Conservation (phyloP, 2,888 invertebrate species). For the Neocrepidodera transversa region DNA sequence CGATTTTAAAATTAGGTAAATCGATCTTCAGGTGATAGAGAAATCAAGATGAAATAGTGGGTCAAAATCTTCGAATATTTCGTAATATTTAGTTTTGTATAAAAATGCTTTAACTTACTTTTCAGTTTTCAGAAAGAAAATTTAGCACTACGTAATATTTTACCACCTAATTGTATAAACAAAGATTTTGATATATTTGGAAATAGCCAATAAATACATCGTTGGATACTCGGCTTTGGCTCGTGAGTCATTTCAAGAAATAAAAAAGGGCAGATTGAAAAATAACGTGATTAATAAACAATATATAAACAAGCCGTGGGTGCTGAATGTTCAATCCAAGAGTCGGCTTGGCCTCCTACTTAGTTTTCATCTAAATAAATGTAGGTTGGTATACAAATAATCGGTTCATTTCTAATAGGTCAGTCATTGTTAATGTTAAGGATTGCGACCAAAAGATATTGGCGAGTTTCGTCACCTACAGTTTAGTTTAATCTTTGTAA, state of each 20-base stretch:
- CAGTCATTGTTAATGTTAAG: conserved; percentile 13
- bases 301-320: conserved; percentile 30
- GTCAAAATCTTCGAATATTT: too few relatives aligned
- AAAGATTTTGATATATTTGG: too few relatives aligned
- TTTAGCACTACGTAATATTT: too few relatives aligned
- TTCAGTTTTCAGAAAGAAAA: too few relatives aligned
- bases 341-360: conserved; percentile 27
- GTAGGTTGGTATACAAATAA: conserved; percentile 23
- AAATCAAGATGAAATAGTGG: too few relatives aligned
- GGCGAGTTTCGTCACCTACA: conserved; percentile 7
- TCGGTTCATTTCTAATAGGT: conserved; percentile 22
- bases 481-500: conserved; percentile 12
- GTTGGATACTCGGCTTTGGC: neutral
- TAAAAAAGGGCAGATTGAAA: conserved; percentile 16
- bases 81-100: too few relatives aligned
- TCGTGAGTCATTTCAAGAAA: conserved; percentile 12
- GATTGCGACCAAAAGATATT: conserved; percentile 3
- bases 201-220: neutral
- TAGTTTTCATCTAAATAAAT: conserved; percentile 19
- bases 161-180: too few relatives aligned
- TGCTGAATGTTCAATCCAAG: conserved; percentile 26
- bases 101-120: too few relatives aligned
- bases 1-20: too few relatives aligned
- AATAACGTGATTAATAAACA: conserved; percentile 21
- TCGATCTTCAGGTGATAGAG: too few relatives aligned